phyloP scores from a whole-genome alignment of 2,797 vertebrate species.

The Chaetodon trifasciatus region DNA sequence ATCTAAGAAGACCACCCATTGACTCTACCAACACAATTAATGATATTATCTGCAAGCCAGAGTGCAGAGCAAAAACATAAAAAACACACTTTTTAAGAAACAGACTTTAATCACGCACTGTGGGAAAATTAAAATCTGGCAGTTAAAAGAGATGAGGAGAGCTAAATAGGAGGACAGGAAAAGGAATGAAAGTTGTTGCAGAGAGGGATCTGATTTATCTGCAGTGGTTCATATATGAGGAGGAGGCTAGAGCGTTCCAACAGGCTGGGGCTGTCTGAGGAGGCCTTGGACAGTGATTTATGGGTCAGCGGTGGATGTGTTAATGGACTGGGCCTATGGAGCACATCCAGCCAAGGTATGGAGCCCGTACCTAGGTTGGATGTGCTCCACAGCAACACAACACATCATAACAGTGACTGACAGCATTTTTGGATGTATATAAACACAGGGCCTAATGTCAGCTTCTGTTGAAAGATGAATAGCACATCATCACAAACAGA shows the following conservation, averaged over 20 bases:
- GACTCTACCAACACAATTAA: not conserved
- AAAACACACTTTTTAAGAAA: slow-evolving; percentile 6
- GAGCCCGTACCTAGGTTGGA: slow-evolving; percentile 56
- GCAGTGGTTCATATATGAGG: slow-evolving; percentile 68
- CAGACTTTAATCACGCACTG: slow-evolving; percentile 13
- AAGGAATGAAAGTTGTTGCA: slow-evolving; percentile 61
- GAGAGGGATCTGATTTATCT: slow-evolving; percentile 77
- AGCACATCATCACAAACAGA: slow-evolving; percentile 46
- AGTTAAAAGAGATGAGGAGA: slow-evolving; percentile 40
- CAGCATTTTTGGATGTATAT: slow-evolving; percentile 51
- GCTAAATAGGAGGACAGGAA: slow-evolving; percentile 44
- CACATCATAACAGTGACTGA: slow-evolving; percentile 63
- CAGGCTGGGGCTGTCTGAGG: slow-evolving; percentile 66
- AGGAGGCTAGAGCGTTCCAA: slow-evolving; percentile 74
- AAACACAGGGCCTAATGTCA: slow-evolving; percentile 64
- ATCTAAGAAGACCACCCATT: not conserved
- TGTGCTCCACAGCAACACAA: slow-evolving; percentile 51
- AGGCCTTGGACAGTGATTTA: slow-evolving; percentile 86
- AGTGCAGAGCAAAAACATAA: slow-evolving; percentile 2
- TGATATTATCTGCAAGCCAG: slow-evolving; percentile 8
- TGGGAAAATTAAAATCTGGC: slow-evolving; percentile 44
- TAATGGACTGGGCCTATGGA: slow-evolving; percentile 82
- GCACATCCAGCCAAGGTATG: slow-evolving; percentile 76
- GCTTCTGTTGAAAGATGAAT: slow-evolving; percentile 57
- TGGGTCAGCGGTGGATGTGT: slow-evolving; percentile 80